Percentiles rank a stretch among this genome's conserved stretches.
These are phyloP conservation scores for Agrypnus murinus DNA, from an alignment of 2,888 invertebrate genomes.

Conservation along the genomic window DNA sequence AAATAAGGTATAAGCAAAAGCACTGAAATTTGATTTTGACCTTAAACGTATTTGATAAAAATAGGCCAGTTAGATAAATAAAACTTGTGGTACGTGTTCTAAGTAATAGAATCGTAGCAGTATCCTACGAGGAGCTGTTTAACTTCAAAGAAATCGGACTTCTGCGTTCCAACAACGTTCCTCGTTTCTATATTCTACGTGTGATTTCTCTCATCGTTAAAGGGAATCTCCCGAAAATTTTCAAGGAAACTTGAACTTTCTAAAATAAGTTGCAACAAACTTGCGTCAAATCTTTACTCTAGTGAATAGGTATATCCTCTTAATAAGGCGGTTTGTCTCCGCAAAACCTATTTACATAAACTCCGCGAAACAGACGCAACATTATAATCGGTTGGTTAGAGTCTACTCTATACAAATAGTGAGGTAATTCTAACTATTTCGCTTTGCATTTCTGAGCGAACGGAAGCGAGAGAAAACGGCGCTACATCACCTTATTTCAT, in stretches of 20 bases:
- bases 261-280: no score
- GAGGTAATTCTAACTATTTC: constrained; percentile 29
- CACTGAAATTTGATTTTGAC: no score
- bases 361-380: constrained; percentile 50
- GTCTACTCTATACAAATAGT: constrained; percentile 30
- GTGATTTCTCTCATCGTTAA: no score
- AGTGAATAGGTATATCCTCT: constrained; percentile 62
- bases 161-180: no score
- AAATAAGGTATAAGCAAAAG: no score
- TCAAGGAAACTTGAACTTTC: constrained; percentile 25
- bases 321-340: constrained; percentile 63
- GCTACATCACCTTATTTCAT: constrained; percentile 9
- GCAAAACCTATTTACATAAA: constrained; percentile 61
- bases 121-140: no score
- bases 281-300: constrained; percentile 30
- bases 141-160: no score
- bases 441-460: constrained; percentile 8
- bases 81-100: no score
- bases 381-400: constrained; percentile 41
- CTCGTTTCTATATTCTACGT: no score
- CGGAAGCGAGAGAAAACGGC: background rate
- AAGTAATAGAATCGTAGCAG: no score
- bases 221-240: background rate
- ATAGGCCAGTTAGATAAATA: no score
- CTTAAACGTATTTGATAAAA: no score